Conservation (phyloP, 2,888 invertebrate genomes). For the Trisateles emortualis region DNA sequence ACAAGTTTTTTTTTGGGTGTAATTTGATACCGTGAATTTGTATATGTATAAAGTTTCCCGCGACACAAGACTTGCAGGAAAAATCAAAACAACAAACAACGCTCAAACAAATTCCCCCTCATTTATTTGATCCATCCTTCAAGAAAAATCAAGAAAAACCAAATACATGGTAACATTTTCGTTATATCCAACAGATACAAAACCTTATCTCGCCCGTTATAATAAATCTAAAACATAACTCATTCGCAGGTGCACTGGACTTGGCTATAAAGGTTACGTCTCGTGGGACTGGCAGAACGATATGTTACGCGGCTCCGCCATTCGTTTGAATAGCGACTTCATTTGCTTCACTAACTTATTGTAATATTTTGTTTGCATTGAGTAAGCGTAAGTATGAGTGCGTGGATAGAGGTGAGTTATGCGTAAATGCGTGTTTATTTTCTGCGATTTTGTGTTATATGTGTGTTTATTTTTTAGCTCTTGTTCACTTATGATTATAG, state of each 20-base stretch:
- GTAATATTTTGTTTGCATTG: not conserved
- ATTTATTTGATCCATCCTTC: not conserved
- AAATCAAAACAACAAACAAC: not conserved
- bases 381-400: not conserved
- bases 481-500: no score
- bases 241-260: conserved; percentile 51
- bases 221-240: conserved; percentile 46
- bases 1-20: no score
- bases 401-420: no score
- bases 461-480: no score
- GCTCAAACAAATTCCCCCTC: not conserved
- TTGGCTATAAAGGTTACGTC: conserved; percentile 46
- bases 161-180: conserved; percentile 38
- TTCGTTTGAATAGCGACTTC: conserved; percentile 33
- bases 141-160: conserved; percentile 24
- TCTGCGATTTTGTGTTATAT: no score
- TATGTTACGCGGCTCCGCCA: conserved; percentile 34
- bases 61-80: no score
- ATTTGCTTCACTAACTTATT: conserved; percentile 25
- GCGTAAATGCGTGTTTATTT: no score
- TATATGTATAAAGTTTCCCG: no score
- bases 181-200: conserved; percentile 30
- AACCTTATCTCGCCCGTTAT: conserved; percentile 43
- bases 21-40: no score
- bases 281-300: conserved; percentile 35